Evolutionary conservation across 2,113 vertebrate genomes (phyloP).

Genomic region (Pristiophorus japonicus): DNA sequence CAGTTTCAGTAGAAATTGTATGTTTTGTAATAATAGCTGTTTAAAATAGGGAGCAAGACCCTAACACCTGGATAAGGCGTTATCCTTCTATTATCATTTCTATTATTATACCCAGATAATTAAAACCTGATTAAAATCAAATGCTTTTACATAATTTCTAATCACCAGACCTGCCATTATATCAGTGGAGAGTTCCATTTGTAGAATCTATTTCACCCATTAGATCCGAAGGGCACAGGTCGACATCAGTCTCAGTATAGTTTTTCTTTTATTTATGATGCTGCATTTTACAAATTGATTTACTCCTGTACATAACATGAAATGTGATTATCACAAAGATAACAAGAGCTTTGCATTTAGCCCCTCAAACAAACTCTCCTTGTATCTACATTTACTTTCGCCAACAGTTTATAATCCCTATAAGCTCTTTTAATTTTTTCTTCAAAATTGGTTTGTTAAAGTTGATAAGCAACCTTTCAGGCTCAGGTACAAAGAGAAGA

Average conservation of each 20-base stretch:
- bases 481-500: not conserved
- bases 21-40: not conserved
- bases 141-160: not conserved
- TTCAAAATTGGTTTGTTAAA: not conserved
- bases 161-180: not conserved
- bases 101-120: not conserved
- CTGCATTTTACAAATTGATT: not conserved
- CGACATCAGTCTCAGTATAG: not conserved
- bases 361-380: not conserved
- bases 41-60: not conserved
- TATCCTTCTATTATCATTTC: not conserved
- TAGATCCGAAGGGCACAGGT: not conserved
- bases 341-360: not conserved
- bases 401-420: not conserved
- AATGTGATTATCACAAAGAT: not conserved
- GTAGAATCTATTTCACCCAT: not conserved
- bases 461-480: not conserved
- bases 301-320: not conserved
- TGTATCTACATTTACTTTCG: not conserved
- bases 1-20: not conserved
- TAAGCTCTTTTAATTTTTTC: not conserved
- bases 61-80: not conserved
- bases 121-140: conserved; percentile 6
- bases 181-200: not conserved
- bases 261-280: not conserved